A percentile compares a stretch with the other conserved stretches of the same genome.
Conservation (phyloP, 64 coral and sea anemone genomes). For the Actinia equina region DNA sequence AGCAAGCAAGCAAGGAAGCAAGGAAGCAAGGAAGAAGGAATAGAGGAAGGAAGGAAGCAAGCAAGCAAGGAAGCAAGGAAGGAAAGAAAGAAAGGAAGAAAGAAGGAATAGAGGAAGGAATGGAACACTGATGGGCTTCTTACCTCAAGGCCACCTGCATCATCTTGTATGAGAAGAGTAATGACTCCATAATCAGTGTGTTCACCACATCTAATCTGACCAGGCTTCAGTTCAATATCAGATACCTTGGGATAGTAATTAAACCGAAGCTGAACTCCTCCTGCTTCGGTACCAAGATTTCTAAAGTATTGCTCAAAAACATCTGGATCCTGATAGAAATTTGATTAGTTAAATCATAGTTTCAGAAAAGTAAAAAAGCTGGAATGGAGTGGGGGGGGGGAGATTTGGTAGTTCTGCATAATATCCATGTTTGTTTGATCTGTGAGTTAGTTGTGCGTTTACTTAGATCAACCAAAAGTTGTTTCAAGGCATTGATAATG, state of each 20-base stretch:
- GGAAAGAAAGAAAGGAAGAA: too few relatives aligned
- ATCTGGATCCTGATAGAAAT: constrained; percentile 59
- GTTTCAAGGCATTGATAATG: too few relatives aligned
- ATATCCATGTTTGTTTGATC: too few relatives aligned
- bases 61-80: too few relatives aligned
- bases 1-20: background rate
- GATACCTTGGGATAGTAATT: constrained; percentile 80
- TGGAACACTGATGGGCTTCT: background rate
- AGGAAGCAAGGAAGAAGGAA: background rate
- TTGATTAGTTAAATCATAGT: too few relatives aligned
- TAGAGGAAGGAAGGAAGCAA: too few relatives aligned
- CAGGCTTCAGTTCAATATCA: constrained; percentile 45
- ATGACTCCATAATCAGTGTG: constrained; percentile 84
- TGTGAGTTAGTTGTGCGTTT: too few relatives aligned
- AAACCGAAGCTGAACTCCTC: constrained; percentile 54
- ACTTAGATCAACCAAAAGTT: too few relatives aligned
- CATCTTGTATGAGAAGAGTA: constrained; percentile 80
- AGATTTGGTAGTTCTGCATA: too few relatives aligned
- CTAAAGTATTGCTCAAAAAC: constrained; percentile 41
- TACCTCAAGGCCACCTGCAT: constrained; percentile 75
- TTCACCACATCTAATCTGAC: constrained; percentile 81
- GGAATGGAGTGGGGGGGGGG: too few relatives aligned
- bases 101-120: background rate
- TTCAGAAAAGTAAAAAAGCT: too few relatives aligned
- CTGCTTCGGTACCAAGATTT: constrained; percentile 51